phyloP scores from a whole-genome alignment of 2,888 invertebrate genomes.

The Colletes collaris region DNA sequence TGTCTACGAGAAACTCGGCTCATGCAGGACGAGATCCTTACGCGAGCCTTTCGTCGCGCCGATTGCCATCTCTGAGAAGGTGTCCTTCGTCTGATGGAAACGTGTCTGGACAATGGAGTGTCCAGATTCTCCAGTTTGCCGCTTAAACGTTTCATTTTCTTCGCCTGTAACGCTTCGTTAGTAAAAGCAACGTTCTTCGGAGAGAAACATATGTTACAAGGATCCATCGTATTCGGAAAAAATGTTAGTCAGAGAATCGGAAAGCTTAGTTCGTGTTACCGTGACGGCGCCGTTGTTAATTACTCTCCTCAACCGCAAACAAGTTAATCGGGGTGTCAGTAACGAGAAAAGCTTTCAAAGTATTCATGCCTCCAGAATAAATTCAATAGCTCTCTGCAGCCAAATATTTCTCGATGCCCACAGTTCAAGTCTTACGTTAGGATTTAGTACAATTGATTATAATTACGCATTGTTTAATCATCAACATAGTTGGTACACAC shows the following conservation, averaged over 20 bases:
- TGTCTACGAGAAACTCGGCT: constrained; percentile 27
- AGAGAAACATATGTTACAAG: constrained; percentile 5
- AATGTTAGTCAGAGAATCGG: constrained; percentile 19
- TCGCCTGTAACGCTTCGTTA: constrained; percentile 77
- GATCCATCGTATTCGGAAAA: background rate
- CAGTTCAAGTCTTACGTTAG: background rate
- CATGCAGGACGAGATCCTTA: constrained; percentile 73
- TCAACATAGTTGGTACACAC: too few species aligned
- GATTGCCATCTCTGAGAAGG: constrained; percentile 82
- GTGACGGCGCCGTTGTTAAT: constrained; percentile 43
- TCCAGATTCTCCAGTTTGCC: constrained; percentile 80
- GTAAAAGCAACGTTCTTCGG: constrained; percentile 67
- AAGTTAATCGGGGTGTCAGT: constrained; percentile 43
- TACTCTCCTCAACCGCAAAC: constrained; percentile 25
- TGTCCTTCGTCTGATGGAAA: constrained; percentile 80
- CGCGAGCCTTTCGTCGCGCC: constrained; percentile 81
- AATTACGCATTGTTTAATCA: background rate
- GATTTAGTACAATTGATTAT: background rate
- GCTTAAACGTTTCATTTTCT: constrained; percentile 76
- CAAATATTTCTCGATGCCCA: background rate
- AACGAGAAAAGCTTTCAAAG: constrained; percentile 12
- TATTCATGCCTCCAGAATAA: background rate
- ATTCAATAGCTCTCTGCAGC: too few species aligned
- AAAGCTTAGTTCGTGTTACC: constrained; percentile 37
- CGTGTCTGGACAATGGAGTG: constrained; percentile 79